A percentile compares a stretch with the other conserved stretches of the same genome.
Conservation (phyloP, 2,888 invertebrate genomes). For the Tenthredo notha region DNA sequence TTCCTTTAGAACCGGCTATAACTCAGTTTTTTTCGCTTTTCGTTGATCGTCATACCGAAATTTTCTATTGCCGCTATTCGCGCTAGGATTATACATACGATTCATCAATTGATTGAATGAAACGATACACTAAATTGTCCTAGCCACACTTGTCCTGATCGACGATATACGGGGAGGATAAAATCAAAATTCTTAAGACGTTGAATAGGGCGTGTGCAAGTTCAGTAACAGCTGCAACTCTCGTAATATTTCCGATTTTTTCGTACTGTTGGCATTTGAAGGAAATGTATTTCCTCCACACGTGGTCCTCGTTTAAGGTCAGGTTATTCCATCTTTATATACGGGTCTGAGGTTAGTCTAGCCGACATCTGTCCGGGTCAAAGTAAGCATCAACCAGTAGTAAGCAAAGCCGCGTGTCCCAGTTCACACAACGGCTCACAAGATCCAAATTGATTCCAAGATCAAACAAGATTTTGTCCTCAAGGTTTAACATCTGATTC, state of each 20-base stretch:
- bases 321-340: constrained; percentile 48
- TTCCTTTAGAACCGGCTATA: constrained; percentile 16
- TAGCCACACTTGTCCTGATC: constrained; percentile 20
- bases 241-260: constrained; percentile 53
- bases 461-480: constrained; percentile 50
- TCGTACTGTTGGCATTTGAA: constrained; percentile 64
- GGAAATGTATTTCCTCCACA: constrained; percentile 77
- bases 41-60: constrained; percentile 2
- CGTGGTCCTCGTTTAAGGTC: constrained; percentile 73
- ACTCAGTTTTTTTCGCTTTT: constrained; percentile 8
- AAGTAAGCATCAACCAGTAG: constrained; percentile 41
- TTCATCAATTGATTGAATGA: not conserved
- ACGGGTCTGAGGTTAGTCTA: constrained; percentile 56
- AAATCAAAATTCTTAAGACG: constrained; percentile 24
- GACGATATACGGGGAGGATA: not conserved
- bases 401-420: constrained; percentile 13
- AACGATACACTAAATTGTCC: not conserved
- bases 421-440: constrained; percentile 36
- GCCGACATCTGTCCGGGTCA: constrained; percentile 63
- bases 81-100: not conserved
- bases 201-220: not conserved
- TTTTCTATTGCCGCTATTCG: not conserved
- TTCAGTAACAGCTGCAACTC: constrained; percentile 49
- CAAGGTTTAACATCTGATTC: constrained; percentile 48
- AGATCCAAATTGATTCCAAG: constrained; percentile 48